A percentile compares a stretch with the other conserved stretches of the same genome.
phyloP scores from a whole-genome alignment of 2,888 invertebrate species.

The Amiota minor region DNA sequence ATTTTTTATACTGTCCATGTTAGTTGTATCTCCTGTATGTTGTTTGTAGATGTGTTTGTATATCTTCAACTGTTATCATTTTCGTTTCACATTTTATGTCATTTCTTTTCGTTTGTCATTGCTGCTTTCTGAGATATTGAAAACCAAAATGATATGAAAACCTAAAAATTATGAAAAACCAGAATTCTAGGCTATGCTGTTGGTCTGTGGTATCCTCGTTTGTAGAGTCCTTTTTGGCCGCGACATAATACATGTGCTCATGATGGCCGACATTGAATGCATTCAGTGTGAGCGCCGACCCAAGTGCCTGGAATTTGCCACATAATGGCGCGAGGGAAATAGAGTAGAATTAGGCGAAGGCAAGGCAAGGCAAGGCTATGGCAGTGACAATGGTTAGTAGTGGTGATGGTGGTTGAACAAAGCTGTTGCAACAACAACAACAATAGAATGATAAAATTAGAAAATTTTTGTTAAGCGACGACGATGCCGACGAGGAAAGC shows the following conservation, averaged over 20 bases:
- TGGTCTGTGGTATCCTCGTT: too few species aligned
- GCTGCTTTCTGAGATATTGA: conserved; percentile 19
- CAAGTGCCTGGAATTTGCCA: too few species aligned
- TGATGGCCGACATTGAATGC: conserved; percentile 4
- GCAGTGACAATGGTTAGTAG: conserved; percentile 3
- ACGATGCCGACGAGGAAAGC: conserved; percentile 15
- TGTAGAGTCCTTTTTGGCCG: conserved; percentile 14
- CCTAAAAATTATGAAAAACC: neutral
- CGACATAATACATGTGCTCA: conserved; percentile 15
- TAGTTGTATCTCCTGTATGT: too few species aligned
- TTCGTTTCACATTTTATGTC: too few species aligned
- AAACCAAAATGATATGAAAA: conserved; percentile 28
- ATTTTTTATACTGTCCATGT: neutral
- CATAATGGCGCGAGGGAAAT: too few species aligned
- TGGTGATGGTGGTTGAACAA: neutral
- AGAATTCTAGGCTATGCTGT: too few species aligned
- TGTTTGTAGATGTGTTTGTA: conserved; percentile 23
- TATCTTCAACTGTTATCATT: conserved; percentile 15
- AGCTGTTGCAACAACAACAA: conserved; percentile 34
- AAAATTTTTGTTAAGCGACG: conserved; percentile 27
- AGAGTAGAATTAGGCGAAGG: neutral
- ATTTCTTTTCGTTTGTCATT: neutral
- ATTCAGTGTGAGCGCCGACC: too few species aligned
- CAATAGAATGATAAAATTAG: conserved; percentile 24
- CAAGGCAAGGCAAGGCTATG: neutral